These are phyloP conservation scores for Hydrotaea diabolus DNA, from an alignment of 2,888 invertebrate genomes.

Conservation along the genomic window DNA sequence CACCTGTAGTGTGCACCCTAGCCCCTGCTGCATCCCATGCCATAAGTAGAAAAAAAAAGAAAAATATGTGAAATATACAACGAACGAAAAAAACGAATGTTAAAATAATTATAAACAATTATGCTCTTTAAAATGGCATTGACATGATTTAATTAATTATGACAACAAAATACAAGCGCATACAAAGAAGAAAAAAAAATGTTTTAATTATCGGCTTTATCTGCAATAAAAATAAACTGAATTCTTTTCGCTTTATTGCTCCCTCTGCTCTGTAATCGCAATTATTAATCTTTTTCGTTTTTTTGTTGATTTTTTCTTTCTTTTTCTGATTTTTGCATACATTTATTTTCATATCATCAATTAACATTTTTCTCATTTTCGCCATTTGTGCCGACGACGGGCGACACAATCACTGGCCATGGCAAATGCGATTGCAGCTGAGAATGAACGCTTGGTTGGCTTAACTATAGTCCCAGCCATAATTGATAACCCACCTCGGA, in stretches of 20 bases:
- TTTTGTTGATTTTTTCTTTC: background rate
- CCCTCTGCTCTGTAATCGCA: conserved; percentile 45
- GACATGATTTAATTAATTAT: conserved; percentile 68
- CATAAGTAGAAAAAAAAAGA: background rate
- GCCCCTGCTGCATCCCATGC: background rate
- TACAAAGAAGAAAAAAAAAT: conserved; percentile 46
- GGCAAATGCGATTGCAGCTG: background rate
- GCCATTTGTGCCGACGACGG: background rate
- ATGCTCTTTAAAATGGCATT: conserved; percentile 63
- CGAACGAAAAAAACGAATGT: conserved; percentile 38
- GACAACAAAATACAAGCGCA: conserved; percentile 63
- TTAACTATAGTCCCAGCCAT: conserved; percentile 24
- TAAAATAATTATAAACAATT: conserved; percentile 67
- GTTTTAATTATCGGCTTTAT: conserved; percentile 63
- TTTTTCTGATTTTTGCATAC: too few relatives aligned
- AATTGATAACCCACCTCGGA: conserved; percentile 51
- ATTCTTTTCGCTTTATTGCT: conserved; percentile 40
- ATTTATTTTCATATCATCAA: conserved; percentile 57
- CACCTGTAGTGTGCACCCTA: conserved; percentile 31
- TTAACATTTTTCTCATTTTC: conserved; percentile 44
- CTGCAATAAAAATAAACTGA: conserved; percentile 44
- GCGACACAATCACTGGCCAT: background rate
- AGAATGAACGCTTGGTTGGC: background rate
- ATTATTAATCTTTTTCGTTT: conserved; percentile 56
- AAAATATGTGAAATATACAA: conserved; percentile 15